Base-by-base conservation (phyloP, 2,113 vertebrate genomes). In the Connochaetes taurinus region DNA sequence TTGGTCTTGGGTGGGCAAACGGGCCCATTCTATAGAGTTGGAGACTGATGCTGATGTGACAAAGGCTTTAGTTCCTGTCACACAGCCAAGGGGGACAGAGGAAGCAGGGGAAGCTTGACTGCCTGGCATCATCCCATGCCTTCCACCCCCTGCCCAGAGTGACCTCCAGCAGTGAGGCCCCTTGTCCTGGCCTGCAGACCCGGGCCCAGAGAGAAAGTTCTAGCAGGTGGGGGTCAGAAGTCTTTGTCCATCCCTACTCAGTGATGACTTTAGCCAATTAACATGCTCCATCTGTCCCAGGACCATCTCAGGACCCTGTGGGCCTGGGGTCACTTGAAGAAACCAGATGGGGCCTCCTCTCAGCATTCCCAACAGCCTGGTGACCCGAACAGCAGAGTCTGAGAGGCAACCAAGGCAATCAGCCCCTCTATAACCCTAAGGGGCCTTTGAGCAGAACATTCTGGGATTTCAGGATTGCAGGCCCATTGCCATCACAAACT, bases 61-160 rank as follows among this genome's bases (percentile, higher is more conserved):
- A 10, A 29, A 45, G 52, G 12, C 5, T 64, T 62, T 7, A 21
- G 81, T 29, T 45, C 23, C 80, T 0, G 1, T 25, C 43, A 19
- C 6, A 19, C 3, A 6, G 43, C 95, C 6, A 5, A 31, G 29
- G 58, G 29, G 31, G 40, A 27, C n/a, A 2, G 52, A 36, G 74
- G 53, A 45, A n/a, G 52, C 10, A 4, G 23, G 36, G 21, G 50
- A 23, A 9, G 50, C 71, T 15, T 55, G 47, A 45, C 60, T 17
- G 2, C n/a, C 33, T 19, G 19, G 58, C 2, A 11, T 45, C 64
- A 3, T 2, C 29, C 4, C 8, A 2, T 19, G 43, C n/a, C 23
- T 78, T 53, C 29, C 15, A 13, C 4, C 6, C 23, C 9, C 16
- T 0, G 1, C 31, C 36, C 87, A 4, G 8, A 2, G 0, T 19